Percentiles rank a stretch among this genome's conserved stretches.
Conservation (phyloP, 2,888 invertebrate species). For the Anoncus sp. region DNA sequence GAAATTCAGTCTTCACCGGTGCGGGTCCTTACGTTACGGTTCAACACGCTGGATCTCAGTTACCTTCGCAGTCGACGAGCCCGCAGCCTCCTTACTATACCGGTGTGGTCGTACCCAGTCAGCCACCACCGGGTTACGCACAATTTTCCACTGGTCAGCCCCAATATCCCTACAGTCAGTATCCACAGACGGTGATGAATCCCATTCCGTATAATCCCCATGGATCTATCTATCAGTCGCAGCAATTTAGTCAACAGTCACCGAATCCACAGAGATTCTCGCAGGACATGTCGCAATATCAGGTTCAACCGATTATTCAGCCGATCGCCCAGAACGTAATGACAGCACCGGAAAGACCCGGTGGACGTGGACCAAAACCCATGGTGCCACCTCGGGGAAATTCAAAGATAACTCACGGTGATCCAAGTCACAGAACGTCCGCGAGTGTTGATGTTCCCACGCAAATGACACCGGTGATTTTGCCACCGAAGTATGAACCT, state of each 20-base stretch:
- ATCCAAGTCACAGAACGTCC: slow-evolving; percentile 76
- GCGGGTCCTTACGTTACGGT: slow-evolving; percentile 78
- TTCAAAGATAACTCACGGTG: slow-evolving; percentile 80
- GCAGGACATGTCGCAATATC: slow-evolving; percentile 79
- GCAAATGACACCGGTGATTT: slow-evolving; percentile 32
- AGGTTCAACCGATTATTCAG: slow-evolving; percentile 80
- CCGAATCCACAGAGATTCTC: slow-evolving; percentile 80
- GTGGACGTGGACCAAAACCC: slow-evolving; percentile 79
- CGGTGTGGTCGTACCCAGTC: slow-evolving; percentile 73
- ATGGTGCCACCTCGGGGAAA: slow-evolving; percentile 81
- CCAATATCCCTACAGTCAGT: slow-evolving; percentile 78
- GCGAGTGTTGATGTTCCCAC: slow-evolving; percentile 73
- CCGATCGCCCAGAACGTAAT: slow-evolving; percentile 80
- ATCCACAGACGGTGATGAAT: slow-evolving; percentile 79
- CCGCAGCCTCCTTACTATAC: slow-evolving; percentile 79
- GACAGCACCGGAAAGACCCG: slow-evolving; percentile 72
- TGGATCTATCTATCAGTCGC: slow-evolving; percentile 74
- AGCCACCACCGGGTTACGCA: slow-evolving; percentile 73
- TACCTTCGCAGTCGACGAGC: slow-evolving; percentile 77
- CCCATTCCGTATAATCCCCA: slow-evolving; percentile 77
- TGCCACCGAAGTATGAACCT: slow-evolving; percentile 59
- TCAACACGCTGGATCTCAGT: slow-evolving; percentile 73
- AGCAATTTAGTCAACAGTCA: slow-evolving; percentile 77
- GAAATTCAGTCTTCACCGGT: slow-evolving; percentile 75
- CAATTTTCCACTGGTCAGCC: slow-evolving; percentile 68